Base-by-base conservation (phyloP, 2,113 vertebrate species). In the Thermophis baileyi region DNA sequence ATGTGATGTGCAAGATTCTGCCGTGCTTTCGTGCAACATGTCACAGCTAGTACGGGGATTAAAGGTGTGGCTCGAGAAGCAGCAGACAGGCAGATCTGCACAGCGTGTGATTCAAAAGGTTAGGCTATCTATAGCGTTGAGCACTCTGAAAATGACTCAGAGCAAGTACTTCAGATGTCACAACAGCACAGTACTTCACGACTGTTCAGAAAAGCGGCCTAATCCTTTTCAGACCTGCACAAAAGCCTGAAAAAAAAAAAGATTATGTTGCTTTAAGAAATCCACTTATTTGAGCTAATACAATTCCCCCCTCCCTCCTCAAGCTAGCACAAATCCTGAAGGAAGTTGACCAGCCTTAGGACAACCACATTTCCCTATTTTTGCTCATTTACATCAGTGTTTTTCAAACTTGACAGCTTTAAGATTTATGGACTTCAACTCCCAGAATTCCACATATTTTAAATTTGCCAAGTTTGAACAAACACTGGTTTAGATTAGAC, bases 281-380 rank as follows among this genome's bases (percentile, higher is more conserved):
- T 40, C 14, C 69, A 40, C 14, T 74, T 74, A 74, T 74, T 74
- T 40, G n/a, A 35, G n/a, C n/a, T 74, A 74, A 35, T 74, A 74
- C 69, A 20, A 40, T 20, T 74, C n/a, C 16, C 5, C 1, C 0
- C 3, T 0, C 10, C 60, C 27, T 30, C 12, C 1, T 1, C 12
- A 40, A 74, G 69, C n/a, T 74, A 7, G 69, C 69, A 35, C 16
- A 74, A 74, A 40, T 20, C 16, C 14, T 8, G 69, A 74, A 40
- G n/a, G 16, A 35, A 35, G n/a, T 63, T 30, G 27, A 30, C 69
- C n/a, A 7, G 6, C 69, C 30, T n/a, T 74, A 74, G n/a, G n/a
- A 35, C n/a, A 35, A 74, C 14, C 69, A 20, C 2, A 12, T 30
- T 63, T 63, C 60, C 69, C 40, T 74, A 74, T 74, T 74, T 74